These are phyloP conservation scores for Falco novaeseelandiae DNA, from an alignment of 2,797 vertebrate genomes.

Conservation along the genomic window DNA sequence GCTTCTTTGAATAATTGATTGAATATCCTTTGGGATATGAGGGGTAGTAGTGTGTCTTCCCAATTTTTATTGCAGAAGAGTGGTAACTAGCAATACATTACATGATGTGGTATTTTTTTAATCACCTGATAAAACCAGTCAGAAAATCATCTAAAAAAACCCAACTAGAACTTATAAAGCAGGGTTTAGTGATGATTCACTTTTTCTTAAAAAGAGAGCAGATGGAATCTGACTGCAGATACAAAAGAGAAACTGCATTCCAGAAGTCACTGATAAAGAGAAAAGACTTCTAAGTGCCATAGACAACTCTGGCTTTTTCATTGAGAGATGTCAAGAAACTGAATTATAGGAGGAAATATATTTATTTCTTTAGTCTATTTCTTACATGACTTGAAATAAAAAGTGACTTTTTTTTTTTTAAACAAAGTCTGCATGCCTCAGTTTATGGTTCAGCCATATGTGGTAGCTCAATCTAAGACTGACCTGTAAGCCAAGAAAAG, in stretches of 20 bases:
- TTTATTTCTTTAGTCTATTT: not conserved
- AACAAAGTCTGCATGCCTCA: not conserved
- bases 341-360: not conserved
- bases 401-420: not conserved
- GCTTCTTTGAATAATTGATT: not conserved
- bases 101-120: not conserved
- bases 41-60: not conserved
- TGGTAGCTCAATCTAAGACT: not conserved
- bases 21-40: not conserved
- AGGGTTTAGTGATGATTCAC: not conserved
- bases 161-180: not conserved
- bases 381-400: not conserved
- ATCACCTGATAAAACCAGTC: not conserved
- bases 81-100: not conserved
- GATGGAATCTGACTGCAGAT: not conserved
- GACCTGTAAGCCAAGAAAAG: not conserved
- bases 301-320: not conserved
- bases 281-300: not conserved
- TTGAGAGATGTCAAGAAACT: not conserved
- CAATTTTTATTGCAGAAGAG: rapidly evolving
- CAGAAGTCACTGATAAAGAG: not conserved
- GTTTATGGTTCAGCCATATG: not conserved
- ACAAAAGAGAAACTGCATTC: not conserved
- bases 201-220: not conserved
- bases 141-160: not conserved